Conservation (phyloP, 2,888 invertebrate species). For the Drosophila histrio region DNA sequence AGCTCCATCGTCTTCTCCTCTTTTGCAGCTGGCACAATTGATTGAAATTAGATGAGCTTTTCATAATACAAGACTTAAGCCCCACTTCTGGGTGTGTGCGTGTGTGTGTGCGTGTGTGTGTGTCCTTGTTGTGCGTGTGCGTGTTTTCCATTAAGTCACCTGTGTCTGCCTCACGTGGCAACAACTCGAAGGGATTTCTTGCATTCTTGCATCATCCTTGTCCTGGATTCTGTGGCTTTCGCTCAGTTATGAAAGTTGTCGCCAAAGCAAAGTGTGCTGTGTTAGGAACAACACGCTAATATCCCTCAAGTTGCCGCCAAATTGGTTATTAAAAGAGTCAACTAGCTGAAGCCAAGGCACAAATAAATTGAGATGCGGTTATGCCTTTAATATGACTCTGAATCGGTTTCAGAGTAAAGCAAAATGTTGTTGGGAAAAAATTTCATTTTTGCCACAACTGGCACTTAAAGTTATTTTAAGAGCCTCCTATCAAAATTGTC, state of each 20-base stretch:
- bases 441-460: not conserved
- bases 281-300: slow-evolving; percentile 52
- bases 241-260: not conserved
- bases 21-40: slow-evolving; percentile 68
- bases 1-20: not conserved
- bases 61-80: slow-evolving; percentile 74
- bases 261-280: slow-evolving; percentile 1
- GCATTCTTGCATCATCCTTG: slow-evolving; percentile 15
- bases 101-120: slow-evolving; percentile 11
- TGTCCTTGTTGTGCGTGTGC: slow-evolving; percentile 13
- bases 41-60: slow-evolving; percentile 82
- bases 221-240: slow-evolving; percentile 1
- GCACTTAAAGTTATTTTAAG: slow-evolving; percentile 29
- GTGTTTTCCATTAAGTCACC: slow-evolving; percentile 53
- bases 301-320: slow-evolving; percentile 61
- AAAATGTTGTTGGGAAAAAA: not conserved
- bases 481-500: slow-evolving; percentile 5
- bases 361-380: slow-evolving; percentile 49
- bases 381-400: slow-evolving; percentile 5
- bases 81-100: slow-evolving; percentile 12
- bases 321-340: slow-evolving; percentile 75
- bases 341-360: slow-evolving; percentile 49
- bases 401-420: not conserved
- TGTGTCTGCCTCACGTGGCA: not conserved
- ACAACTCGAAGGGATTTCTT: slow-evolving; percentile 4